Conservation (phyloP, 2,888 invertebrate genomes). For the Chalcosyrphus nemorum region DNA sequence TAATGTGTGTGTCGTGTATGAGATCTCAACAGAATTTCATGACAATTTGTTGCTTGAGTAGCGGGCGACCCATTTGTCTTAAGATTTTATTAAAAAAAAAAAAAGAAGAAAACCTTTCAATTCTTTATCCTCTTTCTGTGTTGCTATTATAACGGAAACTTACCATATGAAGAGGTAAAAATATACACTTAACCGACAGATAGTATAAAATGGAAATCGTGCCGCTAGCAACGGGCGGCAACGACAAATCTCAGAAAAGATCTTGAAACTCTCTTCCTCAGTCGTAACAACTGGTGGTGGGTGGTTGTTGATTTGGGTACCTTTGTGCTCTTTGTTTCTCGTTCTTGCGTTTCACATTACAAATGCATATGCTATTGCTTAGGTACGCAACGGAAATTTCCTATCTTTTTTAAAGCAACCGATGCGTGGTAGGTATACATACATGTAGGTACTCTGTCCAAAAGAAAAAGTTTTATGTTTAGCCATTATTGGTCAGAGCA, state of each 20-base stretch:
- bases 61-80: constrained; percentile 32
- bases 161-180: constrained; percentile 40
- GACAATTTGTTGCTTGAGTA: constrained; percentile 25
- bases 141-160: constrained; percentile 51
- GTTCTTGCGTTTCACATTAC: constrained; percentile 30
- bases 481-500: neutral
- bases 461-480: neutral
- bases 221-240: constrained; percentile 34
- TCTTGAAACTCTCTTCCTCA: constrained; percentile 42
- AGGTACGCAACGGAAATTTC: constrained; percentile 37
- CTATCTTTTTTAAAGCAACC: constrained; percentile 23
- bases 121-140: constrained; percentile 33
- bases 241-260: constrained; percentile 49
- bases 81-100: too few relatives aligned
- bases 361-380: constrained; percentile 14
- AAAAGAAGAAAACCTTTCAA: constrained; percentile 28
- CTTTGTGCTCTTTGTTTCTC: constrained; percentile 26
- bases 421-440: neutral
- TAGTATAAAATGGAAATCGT: constrained; percentile 53
- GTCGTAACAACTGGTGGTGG: constrained; percentile 32
- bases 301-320: constrained; percentile 48
- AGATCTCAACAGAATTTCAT: constrained; percentile 1
- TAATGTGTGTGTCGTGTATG: neutral
- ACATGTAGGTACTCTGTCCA: neutral
- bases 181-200: constrained; percentile 41